Evolutionary conservation across 1,140 invertebrate species (phyloP).

Genomic region (Leptopilina clavipes): DNA sequence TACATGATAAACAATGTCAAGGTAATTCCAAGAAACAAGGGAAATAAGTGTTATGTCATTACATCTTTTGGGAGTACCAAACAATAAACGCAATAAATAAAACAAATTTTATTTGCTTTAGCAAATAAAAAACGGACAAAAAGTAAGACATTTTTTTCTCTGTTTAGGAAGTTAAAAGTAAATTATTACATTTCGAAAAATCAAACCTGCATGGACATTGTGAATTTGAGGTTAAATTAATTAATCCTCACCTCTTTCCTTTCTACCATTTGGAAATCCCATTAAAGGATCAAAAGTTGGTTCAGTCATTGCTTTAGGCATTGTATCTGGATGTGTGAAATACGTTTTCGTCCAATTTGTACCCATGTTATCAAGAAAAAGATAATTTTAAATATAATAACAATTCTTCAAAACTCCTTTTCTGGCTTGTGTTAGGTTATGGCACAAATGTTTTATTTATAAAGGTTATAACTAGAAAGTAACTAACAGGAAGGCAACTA

Average conservation of each 20-base stretch:
- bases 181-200: neutral
- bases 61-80: neutral
- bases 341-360: slow-evolving; percentile 30
- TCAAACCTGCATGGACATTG: neutral
- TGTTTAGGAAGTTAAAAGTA: neutral
- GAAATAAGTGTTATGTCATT: slow-evolving; percentile 17
- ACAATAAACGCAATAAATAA: neutral
- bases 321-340: slow-evolving; percentile 45
- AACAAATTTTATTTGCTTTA: neutral
- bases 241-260: slow-evolving; percentile 80
- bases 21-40: neutral
- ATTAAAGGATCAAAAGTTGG: slow-evolving; percentile 85
- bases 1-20: too few relatives aligned
- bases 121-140: neutral
- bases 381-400: neutral
- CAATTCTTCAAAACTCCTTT: too few relatives aligned
- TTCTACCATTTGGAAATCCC: slow-evolving; percentile 85
- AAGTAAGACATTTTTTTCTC: neutral
- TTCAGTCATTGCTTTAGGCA: slow-evolving; percentile 69
- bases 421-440: too few relatives aligned
- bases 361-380: slow-evolving; percentile 7
- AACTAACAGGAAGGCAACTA: too few relatives aligned
- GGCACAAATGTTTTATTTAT: too few relatives aligned
- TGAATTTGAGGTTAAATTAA: slow-evolving; percentile 58
- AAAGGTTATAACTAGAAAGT: too few relatives aligned